Evolutionary conservation across 2,113 vertebrate genomes (phyloP), one percentile per base, ranked within the genome.

Genomic region (Nycticorax nycticorax): DNA sequence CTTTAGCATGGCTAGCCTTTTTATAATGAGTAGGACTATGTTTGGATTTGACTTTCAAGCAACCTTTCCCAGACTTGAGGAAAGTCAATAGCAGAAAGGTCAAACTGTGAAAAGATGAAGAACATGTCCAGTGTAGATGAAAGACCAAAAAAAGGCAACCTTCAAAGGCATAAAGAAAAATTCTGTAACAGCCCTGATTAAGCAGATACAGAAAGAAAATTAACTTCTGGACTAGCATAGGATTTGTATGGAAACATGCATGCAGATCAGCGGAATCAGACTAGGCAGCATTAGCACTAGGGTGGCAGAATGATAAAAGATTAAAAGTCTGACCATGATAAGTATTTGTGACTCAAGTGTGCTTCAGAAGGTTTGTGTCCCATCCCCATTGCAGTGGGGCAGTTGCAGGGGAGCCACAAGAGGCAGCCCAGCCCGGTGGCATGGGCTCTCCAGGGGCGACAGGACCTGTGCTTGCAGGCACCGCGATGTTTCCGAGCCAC

Each of bases 41-140:
- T 64, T 6, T 59, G 32, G n/a, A 48, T 64, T 80, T 79, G 22
- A 60, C 35, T 86, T 88, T 47, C n/a, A 75, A 83, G 56, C 17
- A 68, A 55, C 11, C 14, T 78, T 15, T 22, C 79, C 27, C 11
- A 14, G 39, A 47, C 12, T 67, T 47, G 24, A 71, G 27, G 4
- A 10, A 92, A 83, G 21, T 43, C 62, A 57, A 23, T 3, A 14
- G 12, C 24, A 76, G 71, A 45, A 93, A 57, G 16, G 69, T 37
- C 14, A 47, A 76, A 17, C 32, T 30, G 10, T 7, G 53, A 64
- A 67, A 93, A 74, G 33, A 75, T 33, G 32, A 92, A 22, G 9
- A 79, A 68, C 2, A 8, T 0, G 0, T 7, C 23, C 33, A 56
- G 24, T 0, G 0, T 14, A 53, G 33, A 48, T 17, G 33, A 53